Evolutionary conservation across 2,113 vertebrate genomes (phyloP), one percentile per base, ranked within the genome.

Genomic region (Thamnaconus septentrionalis): DNA sequence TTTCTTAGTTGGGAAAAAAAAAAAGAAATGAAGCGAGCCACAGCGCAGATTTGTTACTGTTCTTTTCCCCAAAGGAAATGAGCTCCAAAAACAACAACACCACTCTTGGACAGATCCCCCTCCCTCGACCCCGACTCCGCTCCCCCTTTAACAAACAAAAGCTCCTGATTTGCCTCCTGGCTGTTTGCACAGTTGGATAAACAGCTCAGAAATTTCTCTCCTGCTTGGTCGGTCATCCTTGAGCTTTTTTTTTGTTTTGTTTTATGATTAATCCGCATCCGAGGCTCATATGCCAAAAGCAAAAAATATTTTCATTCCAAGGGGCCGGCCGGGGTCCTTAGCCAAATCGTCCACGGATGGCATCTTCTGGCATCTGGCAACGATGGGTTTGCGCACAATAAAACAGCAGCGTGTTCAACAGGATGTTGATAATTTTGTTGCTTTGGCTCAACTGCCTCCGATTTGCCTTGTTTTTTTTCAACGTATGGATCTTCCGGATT

Each of bases 211-310:
- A 47, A 39, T 46, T 51, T 56, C 43, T 42, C 40, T 12, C 44
- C 12, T 59, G 1, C 18, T 31, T 31, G 18, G 18, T 31, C 18
- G 18, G 18, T 12, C 68, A 67, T 66, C 56, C 40, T 47, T 55
- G 61, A 83, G 64, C 73, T 78, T 61, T 48, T 46, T 12, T 59
- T 31, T 47, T 53, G 61, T 83, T 64, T 73, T 78, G 59, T 48
- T 46, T 12, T 59, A 62, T 84, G 81, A 89, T 87, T 80, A 80
- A 85, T 80, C 75, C 71, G 64, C 4, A 6, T 81, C 82, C 81
- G 55, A 69, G 74, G 73, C 67, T 83, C 70, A 78, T 81, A 82
- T 74, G 56, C 70, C 61, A 69, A 84, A 81, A 75, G 76, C 64
- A 79, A 85, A 85, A 87, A 82, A 82, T 79, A 75, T 75, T 31